These are phyloP conservation scores for Drosophila pandora DNA, from an alignment of 1,140 invertebrate species.

Conservation along the genomic window DNA sequence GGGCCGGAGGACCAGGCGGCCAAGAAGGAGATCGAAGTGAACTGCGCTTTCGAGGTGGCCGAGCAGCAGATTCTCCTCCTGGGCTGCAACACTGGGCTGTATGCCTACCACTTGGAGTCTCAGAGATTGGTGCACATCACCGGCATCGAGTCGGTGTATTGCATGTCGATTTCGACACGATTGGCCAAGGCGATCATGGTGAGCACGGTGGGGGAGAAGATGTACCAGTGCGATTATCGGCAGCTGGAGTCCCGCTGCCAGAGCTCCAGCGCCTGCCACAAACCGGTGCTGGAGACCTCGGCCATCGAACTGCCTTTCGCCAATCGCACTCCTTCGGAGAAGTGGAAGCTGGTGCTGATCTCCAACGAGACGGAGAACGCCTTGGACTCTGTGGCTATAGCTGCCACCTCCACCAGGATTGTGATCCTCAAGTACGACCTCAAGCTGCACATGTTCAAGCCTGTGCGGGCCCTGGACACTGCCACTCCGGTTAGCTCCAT, in stretches of 20 bases:
- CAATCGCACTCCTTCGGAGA: slow-evolving; percentile 70
- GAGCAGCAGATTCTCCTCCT: slow-evolving; percentile 70
- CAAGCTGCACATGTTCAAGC: slow-evolving; percentile 85
- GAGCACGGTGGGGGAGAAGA: slow-evolving; percentile 86
- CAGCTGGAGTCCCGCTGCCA: slow-evolving; percentile 87
- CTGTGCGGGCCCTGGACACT: slow-evolving; percentile 88
- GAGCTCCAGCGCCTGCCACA: slow-evolving; percentile 85
- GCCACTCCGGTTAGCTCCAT: slow-evolving; percentile 90
- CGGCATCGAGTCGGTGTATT: slow-evolving; percentile 87
- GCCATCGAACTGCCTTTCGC: slow-evolving; percentile 83
- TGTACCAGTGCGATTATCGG: slow-evolving; percentile 87
- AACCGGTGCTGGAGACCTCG: slow-evolving; percentile 86
- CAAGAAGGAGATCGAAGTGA: slow-evolving; percentile 60
- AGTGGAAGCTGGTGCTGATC: slow-evolving; percentile 79
- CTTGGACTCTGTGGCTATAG: slow-evolving; percentile 85
- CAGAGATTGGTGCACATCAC: slow-evolving; percentile 85
- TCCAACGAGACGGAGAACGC: slow-evolving; percentile 75
- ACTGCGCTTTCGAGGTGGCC: slow-evolving; percentile 74
- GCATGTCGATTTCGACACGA: slow-evolving; percentile 86
- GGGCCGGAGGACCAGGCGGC: slow-evolving; percentile 4
- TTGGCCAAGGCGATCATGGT: slow-evolving; percentile 88
- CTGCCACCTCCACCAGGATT: slow-evolving; percentile 88
- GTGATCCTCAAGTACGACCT: slow-evolving; percentile 85
- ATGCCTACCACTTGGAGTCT: slow-evolving; percentile 70
- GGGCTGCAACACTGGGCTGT: slow-evolving; percentile 78